Conservation (phyloP, 2,113 vertebrate genomes). For the Bungarus multicinctus region DNA sequence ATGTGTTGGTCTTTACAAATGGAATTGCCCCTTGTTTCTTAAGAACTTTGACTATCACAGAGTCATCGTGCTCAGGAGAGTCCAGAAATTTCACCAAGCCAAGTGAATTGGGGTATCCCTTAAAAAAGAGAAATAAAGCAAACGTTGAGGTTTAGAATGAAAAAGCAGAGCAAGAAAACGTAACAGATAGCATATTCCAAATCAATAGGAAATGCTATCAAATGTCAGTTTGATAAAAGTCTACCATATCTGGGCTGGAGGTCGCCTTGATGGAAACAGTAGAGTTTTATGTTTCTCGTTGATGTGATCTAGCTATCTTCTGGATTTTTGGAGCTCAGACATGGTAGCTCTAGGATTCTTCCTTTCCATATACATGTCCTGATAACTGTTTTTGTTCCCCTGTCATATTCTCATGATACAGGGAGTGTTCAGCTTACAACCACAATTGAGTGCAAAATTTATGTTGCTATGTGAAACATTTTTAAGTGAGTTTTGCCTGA, state of each 20-base stretch:
- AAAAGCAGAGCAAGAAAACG: background rate
- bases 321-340: background rate
- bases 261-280: background rate
- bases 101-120: conserved; percentile 78
- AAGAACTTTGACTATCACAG: conserved; percentile 82
- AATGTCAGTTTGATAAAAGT: background rate
- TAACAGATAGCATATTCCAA: background rate
- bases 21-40: conserved; percentile 88
- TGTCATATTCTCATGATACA: background rate
- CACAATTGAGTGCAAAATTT: too few species aligned
- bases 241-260: background rate
- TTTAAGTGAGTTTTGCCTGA: too few species aligned
- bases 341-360: background rate
- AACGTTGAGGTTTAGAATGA: background rate
- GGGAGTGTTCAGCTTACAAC: too few species aligned
- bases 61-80: conserved; percentile 66
- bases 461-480: too few species aligned
- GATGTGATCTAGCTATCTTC: background rate
- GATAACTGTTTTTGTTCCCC: background rate
- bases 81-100: conserved; percentile 75
- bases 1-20: conserved; percentile 87
- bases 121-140: background rate
- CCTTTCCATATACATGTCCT: background rate
- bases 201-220: background rate
- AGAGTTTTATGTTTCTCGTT: background rate